Base-by-base conservation (phyloP, 2,888 invertebrate species). In the Onchidella celtica region DNA sequence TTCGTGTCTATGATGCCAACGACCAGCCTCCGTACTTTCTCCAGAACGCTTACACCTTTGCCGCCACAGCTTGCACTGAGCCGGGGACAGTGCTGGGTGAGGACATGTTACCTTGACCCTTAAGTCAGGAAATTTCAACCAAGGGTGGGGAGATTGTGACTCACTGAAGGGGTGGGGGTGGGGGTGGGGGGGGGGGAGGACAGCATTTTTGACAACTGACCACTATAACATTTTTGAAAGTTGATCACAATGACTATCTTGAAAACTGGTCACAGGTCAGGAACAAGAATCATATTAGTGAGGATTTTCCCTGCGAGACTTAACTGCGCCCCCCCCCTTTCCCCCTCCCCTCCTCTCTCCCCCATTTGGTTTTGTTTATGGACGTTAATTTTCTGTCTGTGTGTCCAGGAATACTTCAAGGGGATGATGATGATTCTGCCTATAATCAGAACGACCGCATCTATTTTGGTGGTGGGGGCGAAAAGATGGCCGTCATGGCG, bases 11-110 rank as follows among this genome's bases (percentile, higher is more conserved):
- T 24, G 81, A 81, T 55, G 27, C 14, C 29, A 81, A 81, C 70
- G 81, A 81, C 70, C 61, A 75, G 24, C 17, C 21, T 0, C 81
- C 81, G 6, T 61, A 40, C 75, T 81, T 81, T 27, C n/a, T 34
- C 0, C 17, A 40, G 3, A 66, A 57, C 29, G 2, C 81, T 6
- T 82, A 77, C 77, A 27, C n/a, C 2, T 65, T 80, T 14, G 59
- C 66, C 21, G 82, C 77, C 68, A 80, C 72, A 1, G 79, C 69
- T 24, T 84, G 84, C 61, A 82, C 84, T 0, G 66, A 75, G 4
- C 63, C 65, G 17, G 84, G 84, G 1, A 32, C 79, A n/a, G 27
- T 68, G 0, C 11, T 82, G n/a, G 79, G 79, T 80, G 57, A 74
- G 21, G n/a, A n/a, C n/a, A n/a, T n/a, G n/a, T n/a, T n/a, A n/a